Evolutionary conservation across 2,888 invertebrate genomes (phyloP).

Genomic region (Aquatica leii): DNA sequence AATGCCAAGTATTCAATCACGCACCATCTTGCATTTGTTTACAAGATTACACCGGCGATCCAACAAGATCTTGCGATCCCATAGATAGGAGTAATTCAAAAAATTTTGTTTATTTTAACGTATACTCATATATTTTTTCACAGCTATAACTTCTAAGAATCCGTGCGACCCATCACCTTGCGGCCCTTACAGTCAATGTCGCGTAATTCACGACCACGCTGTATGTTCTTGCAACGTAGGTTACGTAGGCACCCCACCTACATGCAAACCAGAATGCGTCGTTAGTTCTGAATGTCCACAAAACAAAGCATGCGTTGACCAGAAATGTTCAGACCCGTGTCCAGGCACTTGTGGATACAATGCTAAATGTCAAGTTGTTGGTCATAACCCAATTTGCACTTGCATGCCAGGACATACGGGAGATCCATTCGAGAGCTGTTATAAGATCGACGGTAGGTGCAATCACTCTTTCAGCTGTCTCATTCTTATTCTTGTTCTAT

Average conservation of each 20-base stretch:
- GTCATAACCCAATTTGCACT: constrained; percentile 74
- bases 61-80: constrained; percentile 62
- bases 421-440: constrained; percentile 69
- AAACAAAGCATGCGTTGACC: constrained; percentile 68
- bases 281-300: constrained; percentile 73
- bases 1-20: constrained; percentile 71
- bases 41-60: constrained; percentile 68
- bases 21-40: constrained; percentile 72
- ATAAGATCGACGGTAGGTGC: constrained; percentile 38
- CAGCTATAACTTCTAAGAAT: constrained; percentile 50
- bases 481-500: constrained; percentile 29
- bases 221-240: constrained; percentile 69
- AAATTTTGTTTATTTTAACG: not conserved
- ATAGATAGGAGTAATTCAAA: constrained; percentile 54
- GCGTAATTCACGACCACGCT: constrained; percentile 68
- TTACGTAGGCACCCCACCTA: constrained; percentile 72
- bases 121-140: constrained; percentile 12
- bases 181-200: constrained; percentile 72
- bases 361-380: constrained; percentile 72
- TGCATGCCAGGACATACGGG: constrained; percentile 70
- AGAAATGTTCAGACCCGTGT: constrained; percentile 73
- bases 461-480: constrained; percentile 8
- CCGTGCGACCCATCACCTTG: constrained; percentile 73
- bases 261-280: constrained; percentile 72
- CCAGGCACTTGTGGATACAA: constrained; percentile 71